Evolutionary conservation across 2,113 vertebrate species (phyloP).

Genomic region (Festucalex cinctus): DNA sequence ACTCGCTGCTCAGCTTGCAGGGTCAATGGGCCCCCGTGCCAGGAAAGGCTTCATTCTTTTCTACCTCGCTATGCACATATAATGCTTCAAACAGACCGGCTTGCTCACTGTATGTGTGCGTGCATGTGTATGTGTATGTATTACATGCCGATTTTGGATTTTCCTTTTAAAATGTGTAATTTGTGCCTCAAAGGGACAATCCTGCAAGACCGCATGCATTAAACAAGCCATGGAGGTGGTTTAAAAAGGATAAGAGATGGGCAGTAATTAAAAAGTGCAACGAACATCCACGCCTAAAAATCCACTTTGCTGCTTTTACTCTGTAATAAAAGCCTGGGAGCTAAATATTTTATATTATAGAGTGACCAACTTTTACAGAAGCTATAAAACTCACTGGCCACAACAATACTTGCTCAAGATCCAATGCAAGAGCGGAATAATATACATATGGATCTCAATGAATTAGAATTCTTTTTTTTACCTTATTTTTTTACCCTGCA

Average conservation of each 20-base stretch:
- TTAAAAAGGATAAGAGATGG: conserved; percentile 9
- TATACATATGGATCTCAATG: background rate
- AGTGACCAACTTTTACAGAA: conserved; percentile 20
- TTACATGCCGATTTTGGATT: background rate
- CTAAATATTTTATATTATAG: conserved; percentile 62
- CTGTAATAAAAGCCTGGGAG: conserved; percentile 47
- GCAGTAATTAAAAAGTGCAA: conserved; percentile 7
- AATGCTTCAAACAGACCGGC: conserved; percentile 5
- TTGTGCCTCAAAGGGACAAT: conserved; percentile 10
- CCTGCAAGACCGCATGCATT: conserved; percentile 9
- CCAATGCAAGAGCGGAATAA: background rate
- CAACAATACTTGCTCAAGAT: background rate
- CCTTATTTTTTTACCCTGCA: no score
- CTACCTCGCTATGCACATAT: conserved; percentile 32
- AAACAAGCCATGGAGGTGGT: conserved; percentile 6
- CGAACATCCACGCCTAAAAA: conserved; percentile 34
- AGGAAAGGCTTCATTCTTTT: conserved; percentile 51
- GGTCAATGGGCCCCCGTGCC: conserved; percentile 54
- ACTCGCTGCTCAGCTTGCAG: conserved; percentile 50
- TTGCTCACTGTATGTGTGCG: background rate
- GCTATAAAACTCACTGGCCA: conserved; percentile 9
- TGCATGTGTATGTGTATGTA: background rate
- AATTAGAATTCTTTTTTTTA: no score
- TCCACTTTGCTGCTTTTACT: conserved; percentile 38
- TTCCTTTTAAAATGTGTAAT: background rate